These are phyloP conservation scores for Lycophotia porphyrea DNA, from an alignment of 2,888 invertebrate genomes.

Conservation along the genomic window DNA sequence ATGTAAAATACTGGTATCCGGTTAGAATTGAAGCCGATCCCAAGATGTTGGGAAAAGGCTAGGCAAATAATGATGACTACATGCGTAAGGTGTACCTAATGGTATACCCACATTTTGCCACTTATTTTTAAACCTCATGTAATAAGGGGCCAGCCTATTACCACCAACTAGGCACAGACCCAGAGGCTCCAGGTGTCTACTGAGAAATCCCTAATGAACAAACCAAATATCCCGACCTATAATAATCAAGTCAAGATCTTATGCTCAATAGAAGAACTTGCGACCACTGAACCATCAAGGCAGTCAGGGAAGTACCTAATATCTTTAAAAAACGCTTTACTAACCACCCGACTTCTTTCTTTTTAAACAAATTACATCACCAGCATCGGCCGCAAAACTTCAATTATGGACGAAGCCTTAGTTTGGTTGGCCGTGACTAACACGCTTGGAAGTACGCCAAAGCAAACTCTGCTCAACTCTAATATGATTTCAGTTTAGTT, in stretches of 20 bases:
- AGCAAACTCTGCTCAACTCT: conserved; percentile 82
- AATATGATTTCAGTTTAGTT: conserved; percentile 85
- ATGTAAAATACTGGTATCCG: no score
- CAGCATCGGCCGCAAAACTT: conserved; percentile 63
- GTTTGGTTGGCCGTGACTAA: conserved; percentile 74
- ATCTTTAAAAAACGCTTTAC: conserved; percentile 7
- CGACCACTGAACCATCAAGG: not conserved
- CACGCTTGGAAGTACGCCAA: conserved; percentile 82
- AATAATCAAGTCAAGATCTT: no score
- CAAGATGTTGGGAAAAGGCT: no score
- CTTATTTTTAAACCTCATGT: not conserved
- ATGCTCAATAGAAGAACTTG: not conserved
- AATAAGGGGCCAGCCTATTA: no score
- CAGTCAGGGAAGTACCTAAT: not conserved
- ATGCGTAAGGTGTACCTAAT: not conserved
- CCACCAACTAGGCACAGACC: not conserved
- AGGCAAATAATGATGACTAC: no score
- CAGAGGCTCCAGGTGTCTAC: not conserved
- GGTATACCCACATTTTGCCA: not conserved
- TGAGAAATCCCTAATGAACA: not conserved
- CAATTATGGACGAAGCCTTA: conserved; percentile 67
- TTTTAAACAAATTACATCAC: conserved; percentile 63
- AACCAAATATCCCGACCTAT: not conserved
- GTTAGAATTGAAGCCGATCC: no score
- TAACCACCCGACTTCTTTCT: conserved; percentile 17